Evolutionary conservation across 2,797 vertebrate genomes (phyloP).

Genomic region (Echeneis naucrates): DNA sequence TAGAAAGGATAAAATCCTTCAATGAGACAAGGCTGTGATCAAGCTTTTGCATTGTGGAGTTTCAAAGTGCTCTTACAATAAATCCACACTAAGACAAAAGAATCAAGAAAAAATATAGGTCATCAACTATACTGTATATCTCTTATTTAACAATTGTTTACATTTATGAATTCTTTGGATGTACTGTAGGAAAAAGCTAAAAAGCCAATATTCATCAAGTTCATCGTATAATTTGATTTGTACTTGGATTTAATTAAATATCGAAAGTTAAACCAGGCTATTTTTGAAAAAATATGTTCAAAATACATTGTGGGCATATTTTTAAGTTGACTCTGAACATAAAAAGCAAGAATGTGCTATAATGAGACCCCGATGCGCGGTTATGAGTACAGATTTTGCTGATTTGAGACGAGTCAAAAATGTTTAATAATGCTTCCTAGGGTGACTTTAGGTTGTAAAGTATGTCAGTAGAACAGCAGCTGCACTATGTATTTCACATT

Average conservation of each 20-base stretch:
- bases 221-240: neutral
- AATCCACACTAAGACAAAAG: neutral
- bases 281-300: constrained; percentile 1
- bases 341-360: constrained; percentile 3
- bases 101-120: neutral
- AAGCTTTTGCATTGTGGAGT: neutral
- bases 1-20: neutral
- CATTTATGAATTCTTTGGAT: too few relatives aligned
- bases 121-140: neutral
- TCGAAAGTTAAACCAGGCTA: neutral
- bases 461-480: constrained; percentile 27
- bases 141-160: neutral
- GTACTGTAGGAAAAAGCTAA: too few relatives aligned
- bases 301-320: neutral
- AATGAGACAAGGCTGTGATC: neutral
- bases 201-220: too few relatives aligned
- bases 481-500: constrained; percentile 20
- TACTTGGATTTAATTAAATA: constrained; percentile 1
- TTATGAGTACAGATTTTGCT: constrained; percentile 13
- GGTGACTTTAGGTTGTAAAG: neutral
- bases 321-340: constrained; percentile 7
- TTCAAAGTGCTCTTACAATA: too few relatives aligned
- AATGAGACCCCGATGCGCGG: neutral
- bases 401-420: constrained; percentile 1
- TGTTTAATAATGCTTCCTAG: neutral